phyloP scores from a whole-genome alignment of 1,140 invertebrate species.

The Drosophila seguyi region DNA sequence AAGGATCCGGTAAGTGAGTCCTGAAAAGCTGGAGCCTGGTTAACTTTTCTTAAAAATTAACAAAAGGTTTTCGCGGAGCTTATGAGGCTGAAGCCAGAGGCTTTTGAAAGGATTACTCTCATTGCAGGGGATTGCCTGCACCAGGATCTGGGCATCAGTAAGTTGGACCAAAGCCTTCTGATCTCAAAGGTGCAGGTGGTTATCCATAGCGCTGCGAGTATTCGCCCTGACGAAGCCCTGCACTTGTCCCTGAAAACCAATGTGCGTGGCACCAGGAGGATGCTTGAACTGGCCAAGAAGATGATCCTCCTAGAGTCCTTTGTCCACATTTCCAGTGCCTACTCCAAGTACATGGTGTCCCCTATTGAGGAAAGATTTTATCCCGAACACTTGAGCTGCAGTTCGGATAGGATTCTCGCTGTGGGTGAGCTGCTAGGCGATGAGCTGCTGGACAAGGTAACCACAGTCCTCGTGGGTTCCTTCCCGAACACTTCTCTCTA shows the following conservation, averaged over 20 bases:
- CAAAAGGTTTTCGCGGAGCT: slow-evolving; percentile 36
- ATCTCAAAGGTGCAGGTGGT: slow-evolving; percentile 88
- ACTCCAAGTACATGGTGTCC: slow-evolving; percentile 88
- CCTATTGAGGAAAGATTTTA: slow-evolving; percentile 90
- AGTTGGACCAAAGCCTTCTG: slow-evolving; percentile 85
- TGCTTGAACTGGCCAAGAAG: slow-evolving; percentile 87
- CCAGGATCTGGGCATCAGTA: slow-evolving; percentile 89
- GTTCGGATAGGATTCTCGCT: slow-evolving; percentile 88
- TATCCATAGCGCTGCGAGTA: slow-evolving; percentile 94
- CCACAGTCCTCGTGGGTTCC: slow-evolving; percentile 88
- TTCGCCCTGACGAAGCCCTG: slow-evolving; percentile 92
- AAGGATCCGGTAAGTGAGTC: slow-evolving; percentile 79
- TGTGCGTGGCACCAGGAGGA: slow-evolving; percentile 86
- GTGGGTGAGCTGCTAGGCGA: slow-evolving; percentile 86
- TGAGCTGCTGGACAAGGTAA: slow-evolving; percentile 88
- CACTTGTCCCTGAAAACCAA: slow-evolving; percentile 87
- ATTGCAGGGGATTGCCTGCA: slow-evolving; percentile 87
- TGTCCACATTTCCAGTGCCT: slow-evolving; percentile 91
- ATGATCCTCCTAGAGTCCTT: slow-evolving; percentile 89
- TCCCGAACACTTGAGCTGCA: slow-evolving; percentile 87
- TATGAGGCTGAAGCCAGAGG: slow-evolving; percentile 1
- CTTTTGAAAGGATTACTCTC: slow-evolving; percentile 54
- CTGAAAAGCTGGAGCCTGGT: too few relatives aligned
- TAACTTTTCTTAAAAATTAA: neutral
- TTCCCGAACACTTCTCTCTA: slow-evolving; percentile 94